Evolutionary conservation across 2,888 invertebrate species (phyloP), one percentile per base, ranked within the genome.

Genomic region (Zaprionus bogoriensis): DNA sequence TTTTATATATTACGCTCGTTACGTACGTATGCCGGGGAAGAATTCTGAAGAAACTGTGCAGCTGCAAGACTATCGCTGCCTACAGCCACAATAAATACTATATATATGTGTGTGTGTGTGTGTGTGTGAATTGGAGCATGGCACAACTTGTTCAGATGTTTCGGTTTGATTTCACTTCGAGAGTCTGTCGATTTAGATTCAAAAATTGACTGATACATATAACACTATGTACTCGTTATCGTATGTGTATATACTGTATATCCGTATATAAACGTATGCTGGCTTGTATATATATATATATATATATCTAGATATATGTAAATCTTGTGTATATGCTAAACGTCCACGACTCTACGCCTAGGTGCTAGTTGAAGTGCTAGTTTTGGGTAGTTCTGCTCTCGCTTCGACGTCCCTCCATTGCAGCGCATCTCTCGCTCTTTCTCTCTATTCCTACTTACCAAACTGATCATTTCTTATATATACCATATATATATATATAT

Each of bases 121-220:
- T 71, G 59, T 68, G n/a, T n/a, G n/a, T n/a, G n/a, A n/a, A n/a
- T n/a, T n/a, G 79, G 79, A 84, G 65, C 71, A 80, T 85, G 79
- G 79, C 79, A 80, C 79, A 82, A 75, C 65, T 71, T 77, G 74
- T 60, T 45, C 52, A 53, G 54, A 54, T 50, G 50, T 46, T 39
- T 66, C 23, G 36, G 36, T 64, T 48, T 28, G 4, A n/a, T n/a
- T n/a, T n/a, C n/a, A n/a, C n/a, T 47, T 23, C 55, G 58, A 62
- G 77, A 75, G 77, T 75, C 81, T 74, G 77, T 74, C 47, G 61
- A 71, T 47, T 41, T 22, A n/a, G 60, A 58, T 84, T 67, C 78
- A 81, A 82, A 82, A 77, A 72, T 87, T 82, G 82, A 81, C 82
- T 77, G 75, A 79, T 74, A 77, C 72, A 75, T 73, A 74, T 67